Conservation (phyloP, 2,113 vertebrate species). For the Semnopithecus entellus region DNA sequence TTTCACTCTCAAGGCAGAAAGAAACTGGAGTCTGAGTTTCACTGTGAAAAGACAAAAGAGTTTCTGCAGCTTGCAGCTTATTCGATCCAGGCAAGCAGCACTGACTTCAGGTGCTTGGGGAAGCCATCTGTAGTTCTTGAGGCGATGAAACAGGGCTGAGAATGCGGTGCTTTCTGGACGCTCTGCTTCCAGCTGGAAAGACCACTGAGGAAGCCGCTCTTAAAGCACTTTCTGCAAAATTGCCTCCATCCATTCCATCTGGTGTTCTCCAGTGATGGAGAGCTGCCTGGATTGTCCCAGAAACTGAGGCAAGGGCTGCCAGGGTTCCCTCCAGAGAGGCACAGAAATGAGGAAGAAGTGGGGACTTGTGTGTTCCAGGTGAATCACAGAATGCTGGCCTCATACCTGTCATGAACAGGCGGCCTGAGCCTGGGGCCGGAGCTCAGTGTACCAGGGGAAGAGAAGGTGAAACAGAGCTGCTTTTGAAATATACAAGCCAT, state of each 20-base stretch:
- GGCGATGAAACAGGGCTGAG: conserved; percentile 50
- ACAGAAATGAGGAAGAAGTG: background rate
- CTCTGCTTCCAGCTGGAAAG: conserved; percentile 75
- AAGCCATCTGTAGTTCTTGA: conserved; percentile 75
- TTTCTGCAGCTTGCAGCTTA: background rate
- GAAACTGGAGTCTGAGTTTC: background rate
- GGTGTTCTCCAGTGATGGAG: conserved; percentile 62
- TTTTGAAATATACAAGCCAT: background rate
- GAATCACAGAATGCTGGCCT: background rate
- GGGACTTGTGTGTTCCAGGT: background rate
- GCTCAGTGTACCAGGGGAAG: background rate
- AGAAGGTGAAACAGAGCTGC: background rate
- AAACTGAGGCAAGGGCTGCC: conserved; percentile 39
- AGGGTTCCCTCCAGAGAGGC: background rate
- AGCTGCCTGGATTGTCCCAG: conserved; percentile 38
- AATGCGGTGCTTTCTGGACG: conserved; percentile 13
- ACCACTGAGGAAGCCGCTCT: conserved; percentile 55
- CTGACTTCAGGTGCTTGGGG: conserved; percentile 65
- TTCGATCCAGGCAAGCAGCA: background rate
- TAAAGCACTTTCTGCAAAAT: conserved; percentile 52
- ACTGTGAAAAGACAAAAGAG: conserved; percentile 26
- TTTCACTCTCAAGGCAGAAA: conserved; percentile 37
- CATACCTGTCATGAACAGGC: fast-evolving
- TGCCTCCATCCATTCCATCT: conserved; percentile 73
- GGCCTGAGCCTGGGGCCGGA: background rate